Base-by-base conservation (phyloP, 2,113 vertebrate genomes). In the Bufo bufo region DNA sequence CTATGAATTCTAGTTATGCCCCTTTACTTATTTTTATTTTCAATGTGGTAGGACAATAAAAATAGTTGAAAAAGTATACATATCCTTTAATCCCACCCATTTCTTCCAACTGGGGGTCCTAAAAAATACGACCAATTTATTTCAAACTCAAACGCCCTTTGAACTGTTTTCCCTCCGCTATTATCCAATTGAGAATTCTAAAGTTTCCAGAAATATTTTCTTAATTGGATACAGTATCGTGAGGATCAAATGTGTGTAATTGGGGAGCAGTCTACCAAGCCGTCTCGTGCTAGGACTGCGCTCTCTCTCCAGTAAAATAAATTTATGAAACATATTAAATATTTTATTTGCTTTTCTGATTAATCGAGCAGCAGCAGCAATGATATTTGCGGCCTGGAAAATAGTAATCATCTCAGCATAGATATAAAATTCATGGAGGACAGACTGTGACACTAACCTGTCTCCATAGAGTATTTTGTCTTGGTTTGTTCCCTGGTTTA, bases 401-500 rank as follows among this genome's bases (percentile, higher is more conserved):
- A 80, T 58, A 58, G 52, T 80, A 52, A 58, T 80, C 77, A 52
- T 54, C 50, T 58, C 52, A 43, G 52, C 0, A 0, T 14, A 16
- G 69, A 77, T 86, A 89, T 89, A 82, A 61, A 78, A 0, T 12
- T 63, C 88, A 79, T 54, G 4, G 77, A 79, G 77, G 77, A 80
- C 77, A 58, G 77, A 80, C 77, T 59, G 77, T 58, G 47, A 84
- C 91, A 63, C 17, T 43, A 61, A 89, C 91, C 77, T 69, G 87
- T 56, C 45, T 92, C 89, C 4, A 1, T 89, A 80, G 8, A 17
- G 83, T 77, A 47, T 85, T 85, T 77, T 65, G 85, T 65, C 74
- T 66, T 86, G 1, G 3, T 75, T 79, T 90, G 84, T 72, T 56
- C 59, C 79, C 80, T 63, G 74, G n/a, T 84, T 88, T 63, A 75